Evolutionary conservation across 2,888 invertebrate genomes (phyloP).

Genomic region (Cerceris rybyensis): DNA sequence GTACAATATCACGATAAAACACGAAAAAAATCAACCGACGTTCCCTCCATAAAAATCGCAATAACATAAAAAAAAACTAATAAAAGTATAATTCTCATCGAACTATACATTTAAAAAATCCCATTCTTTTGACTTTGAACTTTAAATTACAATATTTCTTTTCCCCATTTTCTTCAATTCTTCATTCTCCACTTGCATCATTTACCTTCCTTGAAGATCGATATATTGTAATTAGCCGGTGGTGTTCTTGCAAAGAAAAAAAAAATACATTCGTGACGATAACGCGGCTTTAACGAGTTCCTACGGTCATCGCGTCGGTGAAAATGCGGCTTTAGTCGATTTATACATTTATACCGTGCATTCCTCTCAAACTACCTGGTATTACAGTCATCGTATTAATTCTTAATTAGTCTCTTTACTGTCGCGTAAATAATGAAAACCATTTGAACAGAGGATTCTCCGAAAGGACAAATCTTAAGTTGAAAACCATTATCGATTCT

Average conservation of each 20-base stretch:
- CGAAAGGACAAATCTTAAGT: slow-evolving; percentile 32
- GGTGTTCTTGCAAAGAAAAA: slow-evolving; percentile 1
- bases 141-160: background rate
- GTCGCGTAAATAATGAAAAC: background rate
- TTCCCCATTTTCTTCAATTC: background rate
- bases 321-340: background rate
- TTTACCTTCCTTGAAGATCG: slow-evolving; percentile 12
- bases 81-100: background rate
- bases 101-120: background rate
- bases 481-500: slow-evolving; percentile 52
- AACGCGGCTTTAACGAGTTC: slow-evolving; percentile 21
- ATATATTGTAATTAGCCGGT: slow-evolving; percentile 6
- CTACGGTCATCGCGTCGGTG: slow-evolving; percentile 3
- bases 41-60: background rate
- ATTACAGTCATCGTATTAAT: background rate
- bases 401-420: background rate
- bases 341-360: no score
- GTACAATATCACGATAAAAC: background rate
- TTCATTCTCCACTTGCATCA: background rate
- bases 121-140: slow-evolving; percentile 8
- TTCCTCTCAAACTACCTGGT: background rate
- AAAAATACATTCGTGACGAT: slow-evolving; percentile 25
- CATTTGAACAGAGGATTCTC: slow-evolving; percentile 19
- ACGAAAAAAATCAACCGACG: background rate
- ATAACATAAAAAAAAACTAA: background rate